These are phyloP conservation scores for Eulithis testata DNA, from an alignment of 2,888 invertebrate genomes.

Conservation along the genomic window DNA sequence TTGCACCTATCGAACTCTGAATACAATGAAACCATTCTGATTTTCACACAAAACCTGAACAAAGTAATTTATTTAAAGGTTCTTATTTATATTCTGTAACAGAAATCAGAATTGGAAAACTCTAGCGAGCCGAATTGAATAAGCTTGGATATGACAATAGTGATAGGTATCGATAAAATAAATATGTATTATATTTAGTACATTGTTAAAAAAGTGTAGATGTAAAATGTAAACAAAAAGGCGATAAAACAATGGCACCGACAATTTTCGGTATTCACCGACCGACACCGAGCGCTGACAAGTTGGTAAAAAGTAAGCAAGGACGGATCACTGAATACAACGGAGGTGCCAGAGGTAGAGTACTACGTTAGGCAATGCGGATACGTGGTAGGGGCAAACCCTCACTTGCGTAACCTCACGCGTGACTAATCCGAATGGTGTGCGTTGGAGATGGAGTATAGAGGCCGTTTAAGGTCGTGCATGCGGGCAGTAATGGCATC, in stretches of 20 bases:
- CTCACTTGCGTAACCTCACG: slow-evolving; percentile 58
- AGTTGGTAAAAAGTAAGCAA: slow-evolving; percentile 40
- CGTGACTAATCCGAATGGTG: slow-evolving; percentile 62
- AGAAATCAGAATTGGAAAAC: slow-evolving; percentile 6
- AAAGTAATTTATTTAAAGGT: slow-evolving; percentile 16
- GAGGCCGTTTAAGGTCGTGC: slow-evolving; percentile 65
- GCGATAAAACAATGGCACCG: slow-evolving; percentile 16
- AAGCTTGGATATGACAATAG: not conserved
- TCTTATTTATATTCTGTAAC: slow-evolving; percentile 12
- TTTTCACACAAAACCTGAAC: slow-evolving; percentile 9
- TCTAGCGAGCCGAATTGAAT: not conserved
- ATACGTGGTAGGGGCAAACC: slow-evolving; percentile 60
- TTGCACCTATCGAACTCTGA: slow-evolving; percentile 29
- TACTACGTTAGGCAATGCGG: slow-evolving; percentile 52
- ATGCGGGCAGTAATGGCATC: slow-evolving; percentile 48
- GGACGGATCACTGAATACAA: slow-evolving; percentile 38
- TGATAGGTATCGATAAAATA: not conserved
- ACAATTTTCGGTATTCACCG: slow-evolving; percentile 21
- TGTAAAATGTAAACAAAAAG: slow-evolving; percentile 8
- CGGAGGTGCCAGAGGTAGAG: slow-evolving; percentile 23
- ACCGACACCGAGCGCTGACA: slow-evolving; percentile 28
- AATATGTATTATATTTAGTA: too few relatives aligned
- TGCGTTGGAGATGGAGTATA: slow-evolving; percentile 57
- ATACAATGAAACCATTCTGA: slow-evolving; percentile 17
- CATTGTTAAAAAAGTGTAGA: too few relatives aligned